phyloP scores from a whole-genome alignment of 2,113 vertebrate genomes.

The Eublepharis macularius region DNA sequence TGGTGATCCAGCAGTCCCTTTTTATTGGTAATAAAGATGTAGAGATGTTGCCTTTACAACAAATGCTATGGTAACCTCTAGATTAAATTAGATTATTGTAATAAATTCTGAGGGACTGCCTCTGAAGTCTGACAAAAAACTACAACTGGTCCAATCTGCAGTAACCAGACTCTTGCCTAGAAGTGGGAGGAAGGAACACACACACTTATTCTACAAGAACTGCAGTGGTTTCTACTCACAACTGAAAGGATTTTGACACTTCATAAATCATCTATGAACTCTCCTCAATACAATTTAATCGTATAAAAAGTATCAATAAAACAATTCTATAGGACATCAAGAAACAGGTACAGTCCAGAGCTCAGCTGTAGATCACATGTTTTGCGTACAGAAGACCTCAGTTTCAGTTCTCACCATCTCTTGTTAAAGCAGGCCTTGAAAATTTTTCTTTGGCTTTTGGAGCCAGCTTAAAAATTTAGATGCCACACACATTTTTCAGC shows the following conservation, averaged over 20 bases:
- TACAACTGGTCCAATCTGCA: background rate
- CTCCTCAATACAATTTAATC: background rate
- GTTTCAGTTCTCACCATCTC: background rate
- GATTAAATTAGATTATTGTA: background rate
- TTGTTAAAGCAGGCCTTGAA: no score
- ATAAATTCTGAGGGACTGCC: background rate
- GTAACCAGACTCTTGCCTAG: background rate
- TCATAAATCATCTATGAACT: background rate
- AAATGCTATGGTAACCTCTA: background rate
- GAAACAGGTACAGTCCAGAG: background rate
- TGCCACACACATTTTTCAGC: no score
- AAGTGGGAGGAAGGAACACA: background rate
- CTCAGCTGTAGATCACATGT: background rate
- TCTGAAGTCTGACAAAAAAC: background rate
- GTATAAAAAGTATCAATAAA: background rate
- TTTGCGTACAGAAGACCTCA: background rate
- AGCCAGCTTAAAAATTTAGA: no score
- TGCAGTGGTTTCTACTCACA: background rate
- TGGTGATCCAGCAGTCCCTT: background rate
- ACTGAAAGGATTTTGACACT: background rate
- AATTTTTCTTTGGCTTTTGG: background rate
- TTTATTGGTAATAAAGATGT: background rate
- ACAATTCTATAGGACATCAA: background rate
- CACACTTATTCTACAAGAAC: background rate
- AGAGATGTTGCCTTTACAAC: background rate